Conservation (phyloP, 2,888 invertebrate genomes). For the Chymomyza amoena region DNA sequence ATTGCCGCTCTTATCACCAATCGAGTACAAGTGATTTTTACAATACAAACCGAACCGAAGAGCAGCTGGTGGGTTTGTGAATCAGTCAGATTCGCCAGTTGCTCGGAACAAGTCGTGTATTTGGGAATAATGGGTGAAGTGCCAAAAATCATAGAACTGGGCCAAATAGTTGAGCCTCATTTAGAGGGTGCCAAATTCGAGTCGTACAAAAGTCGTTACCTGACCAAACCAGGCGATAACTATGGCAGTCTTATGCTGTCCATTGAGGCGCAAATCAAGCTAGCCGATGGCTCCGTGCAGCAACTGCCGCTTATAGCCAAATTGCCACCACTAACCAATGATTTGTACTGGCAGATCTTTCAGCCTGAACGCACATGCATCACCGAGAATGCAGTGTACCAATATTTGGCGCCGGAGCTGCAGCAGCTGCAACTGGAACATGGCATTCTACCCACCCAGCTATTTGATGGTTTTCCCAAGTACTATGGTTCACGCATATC, state of each 20-base stretch:
- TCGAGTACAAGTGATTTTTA: background rate
- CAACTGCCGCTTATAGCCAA: slow-evolving; percentile 81
- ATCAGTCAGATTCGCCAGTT: slow-evolving; percentile 30
- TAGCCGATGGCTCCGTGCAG: slow-evolving; percentile 59
- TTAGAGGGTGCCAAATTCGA: slow-evolving; percentile 71
- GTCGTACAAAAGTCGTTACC: slow-evolving; percentile 75
- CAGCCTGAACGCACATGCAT: slow-evolving; percentile 81
- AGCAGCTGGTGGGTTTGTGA: background rate
- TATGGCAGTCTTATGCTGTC: slow-evolving; percentile 82
- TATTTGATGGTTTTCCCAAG: slow-evolving; percentile 80
- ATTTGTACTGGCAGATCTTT: slow-evolving; percentile 80
- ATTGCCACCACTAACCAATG: slow-evolving; percentile 80
- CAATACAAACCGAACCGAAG: slow-evolving; percentile 8
- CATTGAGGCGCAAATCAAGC: slow-evolving; percentile 72
- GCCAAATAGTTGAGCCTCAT: slow-evolving; percentile 65
- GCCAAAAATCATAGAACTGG: slow-evolving; percentile 70
- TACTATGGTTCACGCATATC: slow-evolving; percentile 81
- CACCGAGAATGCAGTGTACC: slow-evolving; percentile 81
- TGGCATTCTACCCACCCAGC: slow-evolving; percentile 76
- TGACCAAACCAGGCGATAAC: slow-evolving; percentile 82
- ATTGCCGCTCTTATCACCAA: background rate
- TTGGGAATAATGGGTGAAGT: slow-evolving; percentile 54
- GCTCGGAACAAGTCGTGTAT: slow-evolving; percentile 1
- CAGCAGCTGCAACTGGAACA: slow-evolving; percentile 79
- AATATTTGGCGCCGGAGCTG: slow-evolving; percentile 79